Evolutionary conservation across 2,113 vertebrate genomes (phyloP).

Genomic region (Struthidea cinerea): DNA sequence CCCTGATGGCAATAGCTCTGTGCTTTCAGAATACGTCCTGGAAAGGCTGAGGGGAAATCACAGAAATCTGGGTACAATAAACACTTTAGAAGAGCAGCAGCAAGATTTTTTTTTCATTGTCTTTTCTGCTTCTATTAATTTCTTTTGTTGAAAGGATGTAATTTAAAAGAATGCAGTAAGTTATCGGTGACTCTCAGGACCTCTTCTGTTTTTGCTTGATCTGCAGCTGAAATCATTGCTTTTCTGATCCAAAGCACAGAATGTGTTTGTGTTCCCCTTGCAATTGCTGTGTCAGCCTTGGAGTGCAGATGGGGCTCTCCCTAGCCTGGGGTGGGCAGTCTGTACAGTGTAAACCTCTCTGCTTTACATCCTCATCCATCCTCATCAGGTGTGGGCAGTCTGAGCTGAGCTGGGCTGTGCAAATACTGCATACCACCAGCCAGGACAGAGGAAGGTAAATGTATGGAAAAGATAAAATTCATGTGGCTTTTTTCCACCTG

Average conservation of each 20-base stretch:
- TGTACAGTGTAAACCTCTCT: neutral
- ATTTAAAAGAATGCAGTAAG: neutral
- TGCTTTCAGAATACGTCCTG: fast-evolving
- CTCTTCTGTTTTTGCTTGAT: neutral
- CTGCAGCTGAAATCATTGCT: neutral
- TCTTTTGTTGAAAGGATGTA: neutral
- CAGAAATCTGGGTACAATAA: neutral
- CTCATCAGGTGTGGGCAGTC: neutral
- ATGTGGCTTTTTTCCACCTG: neutral
- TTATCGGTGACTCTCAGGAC: neutral
- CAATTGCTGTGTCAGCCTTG: neutral
- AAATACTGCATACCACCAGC: neutral
- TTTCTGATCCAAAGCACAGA: neutral
- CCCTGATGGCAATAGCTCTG: neutral
- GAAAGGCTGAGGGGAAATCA: neutral
- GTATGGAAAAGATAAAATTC: neutral
- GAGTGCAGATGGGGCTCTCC: neutral
- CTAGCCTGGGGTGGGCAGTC: neutral
- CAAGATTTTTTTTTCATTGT: neutral
- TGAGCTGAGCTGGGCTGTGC: neutral
- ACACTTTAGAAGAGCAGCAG: neutral
- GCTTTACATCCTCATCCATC: neutral
- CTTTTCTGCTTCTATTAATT: neutral
- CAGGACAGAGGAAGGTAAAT: neutral
- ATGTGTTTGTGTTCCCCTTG: neutral